These are phyloP conservation scores for Plemyria rubiginata DNA, from an alignment of 2,888 invertebrate genomes.

Conservation along the genomic window DNA sequence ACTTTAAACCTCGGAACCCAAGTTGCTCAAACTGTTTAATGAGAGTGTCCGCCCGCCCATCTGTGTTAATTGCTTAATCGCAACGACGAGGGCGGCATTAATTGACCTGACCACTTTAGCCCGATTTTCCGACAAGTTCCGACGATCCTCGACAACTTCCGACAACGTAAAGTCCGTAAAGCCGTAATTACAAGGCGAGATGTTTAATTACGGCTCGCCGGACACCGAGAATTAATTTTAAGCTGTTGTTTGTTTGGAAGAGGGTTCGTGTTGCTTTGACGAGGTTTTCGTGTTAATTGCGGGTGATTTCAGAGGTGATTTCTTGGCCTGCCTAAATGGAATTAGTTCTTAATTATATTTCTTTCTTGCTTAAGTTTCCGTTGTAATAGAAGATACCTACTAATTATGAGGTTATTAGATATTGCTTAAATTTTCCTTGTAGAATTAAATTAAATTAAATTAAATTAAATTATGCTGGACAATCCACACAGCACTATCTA, in stretches of 20 bases:
- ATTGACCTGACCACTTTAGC: constrained; percentile 80
- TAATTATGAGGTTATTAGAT: neutral
- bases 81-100: constrained; percentile 72
- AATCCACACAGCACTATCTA: no score
- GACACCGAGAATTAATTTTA: constrained; percentile 77
- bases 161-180: constrained; percentile 71
- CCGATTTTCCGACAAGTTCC: constrained; percentile 63
- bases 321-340: constrained; percentile 12
- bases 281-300: constrained; percentile 41
- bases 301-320: constrained; percentile 20
- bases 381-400: neutral
- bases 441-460: no score
- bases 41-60: constrained; percentile 76
- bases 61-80: constrained; percentile 84
- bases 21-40: constrained; percentile 69
- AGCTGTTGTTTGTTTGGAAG: constrained; percentile 51
- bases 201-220: constrained; percentile 80
- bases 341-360: constrained; percentile 9
- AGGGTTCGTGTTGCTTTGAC: constrained; percentile 61
- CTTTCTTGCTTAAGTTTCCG: neutral
- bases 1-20: constrained; percentile 60
- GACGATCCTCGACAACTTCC: constrained; percentile 55
- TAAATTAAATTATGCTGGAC: no score
- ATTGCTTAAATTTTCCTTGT: no score
- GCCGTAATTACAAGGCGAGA: constrained; percentile 82